phyloP scores from a whole-genome alignment of 2,113 vertebrate species.

The Seriola quinqueradiata region DNA sequence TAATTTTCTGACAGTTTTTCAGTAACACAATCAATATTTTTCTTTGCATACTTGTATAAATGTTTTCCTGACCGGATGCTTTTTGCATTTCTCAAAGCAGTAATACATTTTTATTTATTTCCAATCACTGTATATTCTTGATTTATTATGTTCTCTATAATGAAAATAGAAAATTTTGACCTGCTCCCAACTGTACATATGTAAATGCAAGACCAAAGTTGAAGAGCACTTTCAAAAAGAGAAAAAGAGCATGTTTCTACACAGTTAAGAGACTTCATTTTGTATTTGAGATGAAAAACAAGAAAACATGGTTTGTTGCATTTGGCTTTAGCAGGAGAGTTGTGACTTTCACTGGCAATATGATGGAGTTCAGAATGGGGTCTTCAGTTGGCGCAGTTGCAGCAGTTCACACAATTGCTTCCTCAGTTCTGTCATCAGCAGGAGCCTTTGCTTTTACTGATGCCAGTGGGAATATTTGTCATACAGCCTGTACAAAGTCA shows the following conservation, averaged over 20 bases:
- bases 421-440: constrained; percentile 17
- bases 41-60: no score
- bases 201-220: not conserved
- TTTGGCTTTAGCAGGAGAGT: not conserved
- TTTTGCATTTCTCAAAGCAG: not conserved
- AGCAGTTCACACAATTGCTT: constrained; percentile 3
- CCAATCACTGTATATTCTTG: not conserved
- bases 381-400: constrained; percentile 16
- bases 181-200: not conserved
- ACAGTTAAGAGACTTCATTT: not conserved
- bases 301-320: not conserved
- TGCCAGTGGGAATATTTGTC: not conserved
- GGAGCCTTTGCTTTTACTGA: not conserved
- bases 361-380: constrained; percentile 23
- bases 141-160: not conserved
- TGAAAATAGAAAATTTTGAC: not conserved
- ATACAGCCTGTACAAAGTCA: not conserved
- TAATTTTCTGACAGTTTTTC: constrained; percentile 13
- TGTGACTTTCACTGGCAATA: constrained; percentile 14
- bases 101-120: not conserved
- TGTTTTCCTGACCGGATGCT: not conserved
- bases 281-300: not conserved
- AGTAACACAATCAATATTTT: constrained; percentile 16
- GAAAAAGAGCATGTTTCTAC: not conserved
- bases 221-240: not conserved